Base-by-base conservation (phyloP, 2,113 vertebrate genomes). In the Hippocampus mohnikei region DNA sequence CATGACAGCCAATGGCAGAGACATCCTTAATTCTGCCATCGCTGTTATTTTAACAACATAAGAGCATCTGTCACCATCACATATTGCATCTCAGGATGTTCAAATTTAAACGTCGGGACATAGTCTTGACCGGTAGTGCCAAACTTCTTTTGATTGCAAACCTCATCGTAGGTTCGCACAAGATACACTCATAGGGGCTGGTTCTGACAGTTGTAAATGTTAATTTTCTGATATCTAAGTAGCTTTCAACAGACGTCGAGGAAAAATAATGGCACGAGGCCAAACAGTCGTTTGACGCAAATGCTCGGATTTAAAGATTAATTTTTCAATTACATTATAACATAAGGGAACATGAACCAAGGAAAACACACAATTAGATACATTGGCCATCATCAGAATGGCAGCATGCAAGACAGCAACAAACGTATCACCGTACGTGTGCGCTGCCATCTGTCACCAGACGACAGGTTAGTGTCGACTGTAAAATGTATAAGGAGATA, bases 1-100 rank as follows among this genome's bases (percentile, higher is more conserved):
- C 65, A 81, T 70, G 8, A 71, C 61, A 52, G 61, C 78, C 73
- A 83, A 71, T 1, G 67, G 46, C 69, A 85, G 27, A 37, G 68
- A 78, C 76, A 85, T 89, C 72, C 68, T 81, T 29, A 72, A 74
- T 70, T 71, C 73, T 60, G 73, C 65, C 85, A 88, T 89, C 72
- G 61, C 75, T 58, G 79, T 48, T 71, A 71, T 81, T 82, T 82
- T 59, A 3, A 73, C 71, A 64, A 68, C 72, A 80, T 44, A 4
- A 66, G 8, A 66, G 15, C 1, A 65, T 37, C 6, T 1, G 29
- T 60, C 11, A 60, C 2, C 65, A 58, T 69, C 37, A 48, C 18
- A 27, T 48, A 23, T 23, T 44, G 0, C 11, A 27, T 55, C 12
- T 15, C 27, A 63, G 25, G 25, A 50, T 44, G 8, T 10, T 65